Conservation (phyloP, 2,888 invertebrate species). For the Nineta flava region DNA sequence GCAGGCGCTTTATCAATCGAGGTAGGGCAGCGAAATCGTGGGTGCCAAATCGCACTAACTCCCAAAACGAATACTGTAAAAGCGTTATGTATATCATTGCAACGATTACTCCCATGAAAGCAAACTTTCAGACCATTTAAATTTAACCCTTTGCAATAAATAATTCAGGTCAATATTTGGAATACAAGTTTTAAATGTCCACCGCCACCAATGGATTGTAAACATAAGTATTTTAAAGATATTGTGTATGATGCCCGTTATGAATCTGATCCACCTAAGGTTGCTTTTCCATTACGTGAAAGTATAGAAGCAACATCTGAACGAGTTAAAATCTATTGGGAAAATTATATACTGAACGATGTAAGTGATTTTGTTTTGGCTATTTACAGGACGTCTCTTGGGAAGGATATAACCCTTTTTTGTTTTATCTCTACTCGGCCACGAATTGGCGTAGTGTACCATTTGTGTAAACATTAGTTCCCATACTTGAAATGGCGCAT, state of each 20-base stretch:
- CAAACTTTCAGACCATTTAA: not conserved
- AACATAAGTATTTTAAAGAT: constrained; percentile 55
- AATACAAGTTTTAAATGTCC: constrained; percentile 67
- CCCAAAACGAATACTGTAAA: too few species aligned
- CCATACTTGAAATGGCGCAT: too few species aligned
- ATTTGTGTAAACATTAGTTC: too few species aligned
- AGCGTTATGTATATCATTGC: too few species aligned
- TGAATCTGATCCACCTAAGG: constrained; percentile 45
- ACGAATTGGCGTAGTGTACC: too few species aligned
- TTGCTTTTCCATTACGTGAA: constrained; percentile 68
- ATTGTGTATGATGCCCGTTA: constrained; percentile 66
- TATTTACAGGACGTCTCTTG: too few species aligned
- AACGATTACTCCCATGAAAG: too few species aligned
- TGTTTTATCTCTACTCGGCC: too few species aligned
- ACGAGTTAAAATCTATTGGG: constrained; percentile 76
- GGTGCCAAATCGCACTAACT: too few species aligned
- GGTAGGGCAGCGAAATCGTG: too few species aligned
- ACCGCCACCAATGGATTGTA: constrained; percentile 64
- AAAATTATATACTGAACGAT: constrained; percentile 50
- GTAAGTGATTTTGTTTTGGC: not conserved
- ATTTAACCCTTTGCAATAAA: constrained; percentile 1
- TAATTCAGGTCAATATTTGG: constrained; percentile 59
- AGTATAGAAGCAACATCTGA: constrained; percentile 69
- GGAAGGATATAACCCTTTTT: too few species aligned
- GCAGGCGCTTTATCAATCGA: too few species aligned